Base-by-base conservation (phyloP, 2,888 invertebrate genomes). In the Lumbricus terrestris region DNA sequence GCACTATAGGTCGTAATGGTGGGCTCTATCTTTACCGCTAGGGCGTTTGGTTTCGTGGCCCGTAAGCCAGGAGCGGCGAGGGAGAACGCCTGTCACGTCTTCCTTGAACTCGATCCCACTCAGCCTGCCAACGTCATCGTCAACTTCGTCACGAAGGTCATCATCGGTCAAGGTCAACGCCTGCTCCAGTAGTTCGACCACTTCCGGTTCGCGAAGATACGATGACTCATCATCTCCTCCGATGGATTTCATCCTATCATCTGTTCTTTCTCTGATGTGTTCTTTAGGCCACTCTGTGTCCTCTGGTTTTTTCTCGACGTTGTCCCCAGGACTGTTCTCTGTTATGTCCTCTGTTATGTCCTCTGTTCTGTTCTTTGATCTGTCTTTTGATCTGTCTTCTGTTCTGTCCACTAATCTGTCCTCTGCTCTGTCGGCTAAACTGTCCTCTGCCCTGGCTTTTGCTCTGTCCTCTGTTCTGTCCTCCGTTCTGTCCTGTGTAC, bases 51-150 rank as follows among this genome's bases (percentile, higher is more conserved):
- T 89, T 99, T 99, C 95, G 98, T 99, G 92, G 98, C 99, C 40
- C 96, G 97, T 94, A 96, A 97, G 95, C 97, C 97, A 88, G 97
- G 97, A 90, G 97, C 97, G 93, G 96, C 96, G 92, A 96, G 96
- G 89, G 98, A 99, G 95, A 99, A 99, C 96, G 97, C 98, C 95
- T 99, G 99, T 95, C 99, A 99, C 96, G 96, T 99, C 92, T 99
- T 99, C 95, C 98, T 98, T 37, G 99, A 99, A 95, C 96, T 98
- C 91, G 98, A 98, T 94, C 97, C 98, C 0, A 97, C 98, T 94
- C 96, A 97, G 93, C 98, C 98, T n/a, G 98, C 98, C 38, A 97
- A 97, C 83, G 98, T 98, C 90, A 98, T 99, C 94, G 98, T 98
- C 93, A 95, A 95, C 93, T 95, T 96, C 94, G 95, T 95, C 91